Evolutionary conservation across 2,888 invertebrate genomes (phyloP).

Genomic region (Exephanes ischioxanthus): DNA sequence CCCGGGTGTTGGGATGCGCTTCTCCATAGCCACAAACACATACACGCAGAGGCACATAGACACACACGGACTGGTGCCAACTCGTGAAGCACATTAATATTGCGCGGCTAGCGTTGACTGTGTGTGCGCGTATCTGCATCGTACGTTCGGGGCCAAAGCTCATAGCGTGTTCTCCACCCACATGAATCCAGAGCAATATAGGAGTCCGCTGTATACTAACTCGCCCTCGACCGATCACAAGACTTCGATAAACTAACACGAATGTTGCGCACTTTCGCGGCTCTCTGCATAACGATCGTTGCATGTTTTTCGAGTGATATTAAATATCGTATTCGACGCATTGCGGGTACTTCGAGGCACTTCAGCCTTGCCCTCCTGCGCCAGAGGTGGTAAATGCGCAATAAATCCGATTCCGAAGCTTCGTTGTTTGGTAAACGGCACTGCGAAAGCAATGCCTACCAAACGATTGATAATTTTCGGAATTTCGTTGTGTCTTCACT

Average conservation of each 20-base stretch:
- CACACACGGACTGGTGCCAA: not conserved
- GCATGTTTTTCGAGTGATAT: constrained; percentile 70
- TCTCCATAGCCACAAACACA: constrained; percentile 35
- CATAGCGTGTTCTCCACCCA: constrained; percentile 17
- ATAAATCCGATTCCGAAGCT: constrained; percentile 2
- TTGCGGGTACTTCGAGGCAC: constrained; percentile 17
- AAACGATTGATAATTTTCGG: not conserved
- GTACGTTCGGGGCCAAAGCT: constrained; percentile 33
- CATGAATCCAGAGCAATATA: constrained; percentile 18
- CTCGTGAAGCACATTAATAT: constrained; percentile 18
- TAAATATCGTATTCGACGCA: constrained; percentile 64
- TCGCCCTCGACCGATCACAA: constrained; percentile 25
- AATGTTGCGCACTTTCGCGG: constrained; percentile 19
- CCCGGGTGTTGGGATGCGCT: constrained; percentile 43
- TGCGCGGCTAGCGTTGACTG: not conserved
- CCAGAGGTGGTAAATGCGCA: constrained; percentile 5
- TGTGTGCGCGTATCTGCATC: constrained; percentile 18
- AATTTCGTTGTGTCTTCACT: not conserved
- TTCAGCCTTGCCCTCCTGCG: constrained; percentile 18
- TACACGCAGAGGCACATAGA: not conserved
- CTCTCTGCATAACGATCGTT: constrained; percentile 31
- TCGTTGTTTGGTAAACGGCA: not conserved
- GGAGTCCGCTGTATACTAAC: not conserved
- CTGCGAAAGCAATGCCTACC: not conserved
- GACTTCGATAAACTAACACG: constrained; percentile 20